A percentile compares a stretch with the other conserved stretches of the same genome.
Evolutionary conservation across 2,888 invertebrate genomes (phyloP).

Genomic region (Ptychoptera contaminata): DNA sequence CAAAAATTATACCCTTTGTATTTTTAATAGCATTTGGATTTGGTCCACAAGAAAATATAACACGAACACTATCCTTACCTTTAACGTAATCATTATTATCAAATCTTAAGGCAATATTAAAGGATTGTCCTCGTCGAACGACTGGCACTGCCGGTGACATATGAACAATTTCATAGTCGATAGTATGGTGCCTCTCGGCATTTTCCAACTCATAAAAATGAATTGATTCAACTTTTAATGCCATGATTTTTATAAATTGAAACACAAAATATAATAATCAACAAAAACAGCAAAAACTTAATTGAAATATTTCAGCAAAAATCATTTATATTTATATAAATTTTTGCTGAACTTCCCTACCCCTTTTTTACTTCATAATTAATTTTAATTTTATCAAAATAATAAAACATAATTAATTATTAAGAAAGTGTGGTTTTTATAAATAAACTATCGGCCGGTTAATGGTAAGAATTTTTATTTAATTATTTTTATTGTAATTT

Average conservation of each 20-base stretch:
- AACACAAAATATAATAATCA: too few relatives aligned
- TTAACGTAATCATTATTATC: slow-evolving; percentile 40
- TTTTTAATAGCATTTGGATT: slow-evolving; percentile 37
- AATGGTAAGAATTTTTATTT: too few relatives aligned
- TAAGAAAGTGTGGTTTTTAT: too few relatives aligned
- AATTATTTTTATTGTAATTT: too few relatives aligned
- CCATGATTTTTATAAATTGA: slow-evolving; percentile 20
- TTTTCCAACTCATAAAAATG: slow-evolving; percentile 55
- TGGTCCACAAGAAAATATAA: slow-evolving; percentile 43
- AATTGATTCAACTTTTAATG: slow-evolving; percentile 39
- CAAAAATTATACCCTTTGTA: slow-evolving; percentile 33
- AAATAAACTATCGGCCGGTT: too few relatives aligned
- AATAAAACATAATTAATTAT: too few relatives aligned
- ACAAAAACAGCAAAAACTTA: too few relatives aligned
- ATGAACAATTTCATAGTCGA: slow-evolving; percentile 50
- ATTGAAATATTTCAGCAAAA: too few relatives aligned
- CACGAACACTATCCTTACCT: slow-evolving; percentile 43
- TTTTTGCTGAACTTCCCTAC: too few relatives aligned
- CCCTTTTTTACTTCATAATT: too few relatives aligned
- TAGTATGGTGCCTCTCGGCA: slow-evolving; percentile 49
- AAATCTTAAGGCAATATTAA: slow-evolving; percentile 51
- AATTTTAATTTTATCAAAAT: too few relatives aligned
- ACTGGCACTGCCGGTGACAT: slow-evolving; percentile 48
- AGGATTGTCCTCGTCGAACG: slow-evolving; percentile 55
- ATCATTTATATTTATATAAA: too few relatives aligned